phyloP scores from a whole-genome alignment of 2,888 invertebrate species.

The Siphlonurus alternatus region DNA sequence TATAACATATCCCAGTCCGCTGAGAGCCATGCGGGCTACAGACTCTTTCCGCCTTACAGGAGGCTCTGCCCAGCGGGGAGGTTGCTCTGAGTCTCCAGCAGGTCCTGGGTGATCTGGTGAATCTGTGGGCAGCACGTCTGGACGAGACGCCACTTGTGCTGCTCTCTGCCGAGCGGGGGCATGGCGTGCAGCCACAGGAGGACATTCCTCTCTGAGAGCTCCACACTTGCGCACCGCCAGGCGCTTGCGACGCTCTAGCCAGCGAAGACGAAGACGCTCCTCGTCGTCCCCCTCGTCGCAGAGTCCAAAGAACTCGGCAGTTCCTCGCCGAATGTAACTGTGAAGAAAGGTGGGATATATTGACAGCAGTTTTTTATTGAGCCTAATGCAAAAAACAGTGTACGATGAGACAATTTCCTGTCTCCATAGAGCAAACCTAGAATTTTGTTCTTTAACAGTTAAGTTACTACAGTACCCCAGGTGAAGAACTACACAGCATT shows the following conservation, averaged over 20 bases:
- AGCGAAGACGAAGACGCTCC: conserved; percentile 51
- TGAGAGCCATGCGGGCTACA: conserved; percentile 64
- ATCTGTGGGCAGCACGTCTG: conserved; percentile 27
- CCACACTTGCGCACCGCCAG: conserved; percentile 53
- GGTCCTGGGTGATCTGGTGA: conserved; percentile 19
- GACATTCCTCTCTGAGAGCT: conserved; percentile 31
- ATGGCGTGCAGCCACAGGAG: conserved; percentile 9
- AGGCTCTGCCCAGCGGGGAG: conserved; percentile 19
- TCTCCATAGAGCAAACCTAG: no score
- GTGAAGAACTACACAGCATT: no score
- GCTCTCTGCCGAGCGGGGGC: conserved; percentile 13
- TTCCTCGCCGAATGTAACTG: conserved; percentile 58
- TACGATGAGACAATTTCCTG: no score
- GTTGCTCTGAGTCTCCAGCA: conserved; percentile 25
- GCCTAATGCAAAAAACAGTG: no score
- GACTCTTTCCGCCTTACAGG: conserved; percentile 52
- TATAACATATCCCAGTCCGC: conserved; percentile 60
- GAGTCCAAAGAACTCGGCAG: conserved; percentile 72
- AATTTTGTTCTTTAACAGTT: no score
- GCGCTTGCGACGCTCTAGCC: conserved; percentile 63
- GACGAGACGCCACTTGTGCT: conserved; percentile 16
- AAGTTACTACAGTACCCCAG: no score
- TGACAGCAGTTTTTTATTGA: no score
- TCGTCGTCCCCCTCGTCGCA: conserved; percentile 50
- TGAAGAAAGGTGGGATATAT: conserved; percentile 12